phyloP scores from a whole-genome alignment of 2,888 invertebrate genomes.

The Thera obeliscata region DNA sequence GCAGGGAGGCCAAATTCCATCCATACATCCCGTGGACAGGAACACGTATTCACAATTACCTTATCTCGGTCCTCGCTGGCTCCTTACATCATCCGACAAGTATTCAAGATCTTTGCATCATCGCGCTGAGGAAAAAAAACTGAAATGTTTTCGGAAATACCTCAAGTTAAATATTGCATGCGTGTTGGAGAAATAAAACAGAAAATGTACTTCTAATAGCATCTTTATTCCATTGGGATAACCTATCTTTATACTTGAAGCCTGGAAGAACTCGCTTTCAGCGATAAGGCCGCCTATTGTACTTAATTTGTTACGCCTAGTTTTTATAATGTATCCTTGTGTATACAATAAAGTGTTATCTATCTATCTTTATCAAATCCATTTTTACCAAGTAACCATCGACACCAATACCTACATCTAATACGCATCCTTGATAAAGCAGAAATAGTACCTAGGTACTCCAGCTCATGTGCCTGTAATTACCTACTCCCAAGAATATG shows the following conservation, averaged over 20 bases:
- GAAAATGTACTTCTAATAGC: no score
- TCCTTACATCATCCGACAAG: constrained; percentile 77
- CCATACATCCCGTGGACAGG: constrained; percentile 74
- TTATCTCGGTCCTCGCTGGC: constrained; percentile 68
- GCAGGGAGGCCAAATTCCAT: constrained; percentile 46
- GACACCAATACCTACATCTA: no score
- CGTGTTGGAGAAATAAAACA: not conserved
- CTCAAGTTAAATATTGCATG: not conserved
- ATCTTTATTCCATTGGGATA: no score
- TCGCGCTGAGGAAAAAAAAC: constrained; percentile 7
- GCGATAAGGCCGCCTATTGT: no score
- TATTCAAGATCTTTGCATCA: constrained; percentile 62
- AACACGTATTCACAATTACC: constrained; percentile 81
- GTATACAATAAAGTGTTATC: no score
- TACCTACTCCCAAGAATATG: not conserved
- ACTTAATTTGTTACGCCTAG: no score
- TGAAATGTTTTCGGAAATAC: constrained; percentile 1
- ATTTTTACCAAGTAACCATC: no score
- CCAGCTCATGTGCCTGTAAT: not conserved
- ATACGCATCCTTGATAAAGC: not conserved
- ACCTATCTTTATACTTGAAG: no score
- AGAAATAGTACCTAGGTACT: not conserved
- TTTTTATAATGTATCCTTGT: no score
- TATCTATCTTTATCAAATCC: no score
- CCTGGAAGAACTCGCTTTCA: no score